These are phyloP conservation scores for Cinclus mexicanus DNA, from an alignment of 2,113 vertebrate species.

Conservation along the genomic window DNA sequence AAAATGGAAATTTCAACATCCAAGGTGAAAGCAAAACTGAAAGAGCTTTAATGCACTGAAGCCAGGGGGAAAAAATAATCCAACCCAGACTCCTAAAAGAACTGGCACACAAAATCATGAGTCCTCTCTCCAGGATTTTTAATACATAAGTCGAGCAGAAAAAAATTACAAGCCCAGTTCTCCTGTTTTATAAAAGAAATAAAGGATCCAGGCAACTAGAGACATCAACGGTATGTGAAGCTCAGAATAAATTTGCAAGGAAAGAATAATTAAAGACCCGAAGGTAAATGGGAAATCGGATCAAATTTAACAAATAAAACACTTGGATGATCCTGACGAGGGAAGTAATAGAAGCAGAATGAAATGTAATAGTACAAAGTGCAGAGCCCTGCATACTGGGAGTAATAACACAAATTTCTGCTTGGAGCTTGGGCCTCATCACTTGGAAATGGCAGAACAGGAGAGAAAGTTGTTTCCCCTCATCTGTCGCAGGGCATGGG, in stretches of 20 bases:
- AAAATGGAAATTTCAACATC: conserved; percentile 49
- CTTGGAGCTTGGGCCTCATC: conserved; percentile 25
- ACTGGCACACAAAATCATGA: neutral
- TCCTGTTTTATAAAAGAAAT: neutral
- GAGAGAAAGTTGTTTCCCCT: conserved; percentile 14
- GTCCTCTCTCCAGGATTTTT: conserved; percentile 12
- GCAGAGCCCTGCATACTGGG: neutral
- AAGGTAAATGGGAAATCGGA: conserved; percentile 55
- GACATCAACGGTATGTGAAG: neutral
- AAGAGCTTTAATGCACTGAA: conserved; percentile 41
- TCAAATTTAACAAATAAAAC: conserved; percentile 50
- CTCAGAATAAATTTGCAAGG: conserved; percentile 22
- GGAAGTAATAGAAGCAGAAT: conserved; percentile 15
- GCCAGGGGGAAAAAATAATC: conserved; percentile 37
- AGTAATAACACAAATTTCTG: neutral
- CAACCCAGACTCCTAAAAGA: conserved; percentile 12
- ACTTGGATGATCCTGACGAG: conserved; percentile 2
- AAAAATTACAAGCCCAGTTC: neutral
- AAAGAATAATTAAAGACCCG: conserved; percentile 59
- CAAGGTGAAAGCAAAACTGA: conserved; percentile 48
- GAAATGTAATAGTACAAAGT: conserved; percentile 22
- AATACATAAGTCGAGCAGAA: neutral
- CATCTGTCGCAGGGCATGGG: neutral
- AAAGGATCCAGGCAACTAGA: conserved; percentile 20
- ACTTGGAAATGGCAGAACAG: conserved; percentile 22